These are phyloP conservation scores for Calliopum simillimum DNA, from an alignment of 2,888 invertebrate genomes.

Conservation along the genomic window DNA sequence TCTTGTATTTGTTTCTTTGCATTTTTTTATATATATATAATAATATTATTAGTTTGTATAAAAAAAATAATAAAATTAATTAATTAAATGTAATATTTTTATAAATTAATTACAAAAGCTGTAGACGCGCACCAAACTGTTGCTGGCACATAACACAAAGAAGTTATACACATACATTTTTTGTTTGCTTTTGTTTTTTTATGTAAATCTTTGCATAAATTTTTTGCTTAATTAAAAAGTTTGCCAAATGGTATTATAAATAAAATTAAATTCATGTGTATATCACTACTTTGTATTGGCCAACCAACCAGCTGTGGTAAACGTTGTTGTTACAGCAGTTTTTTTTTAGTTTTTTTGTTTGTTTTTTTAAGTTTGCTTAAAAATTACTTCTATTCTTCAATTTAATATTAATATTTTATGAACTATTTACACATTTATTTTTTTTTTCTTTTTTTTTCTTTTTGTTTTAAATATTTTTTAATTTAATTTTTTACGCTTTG, in stretches of 20 bases:
- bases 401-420: not conserved
- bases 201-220: too few species aligned
- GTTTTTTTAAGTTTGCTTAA: slow-evolving; percentile 13
- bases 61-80: slow-evolving; percentile 37
- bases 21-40: slow-evolving; percentile 17
- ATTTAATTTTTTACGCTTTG: slow-evolving; percentile 13
- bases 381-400: slow-evolving; percentile 5
- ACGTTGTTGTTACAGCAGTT: not conserved
- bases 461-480: too few species aligned
- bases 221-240: too few species aligned
- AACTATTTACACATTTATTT: slow-evolving; percentile 29
- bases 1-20: slow-evolving; percentile 19
- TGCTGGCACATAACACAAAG: not conserved
- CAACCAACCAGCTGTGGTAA: too few species aligned
- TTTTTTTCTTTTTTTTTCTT: too few species aligned
- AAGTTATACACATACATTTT: not conserved
- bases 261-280: too few species aligned
- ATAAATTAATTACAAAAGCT: slow-evolving; percentile 23
- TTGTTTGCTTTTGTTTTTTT: too few species aligned
- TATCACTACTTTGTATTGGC: too few species aligned
- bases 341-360: slow-evolving; percentile 4
- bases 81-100: slow-evolving; percentile 24
- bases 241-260: too few species aligned
- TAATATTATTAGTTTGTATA: slow-evolving; percentile 34
- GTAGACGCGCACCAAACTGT: not conserved